Conservation (phyloP, 1,140 invertebrate genomes). For the Drosophila teissieri region DNA sequence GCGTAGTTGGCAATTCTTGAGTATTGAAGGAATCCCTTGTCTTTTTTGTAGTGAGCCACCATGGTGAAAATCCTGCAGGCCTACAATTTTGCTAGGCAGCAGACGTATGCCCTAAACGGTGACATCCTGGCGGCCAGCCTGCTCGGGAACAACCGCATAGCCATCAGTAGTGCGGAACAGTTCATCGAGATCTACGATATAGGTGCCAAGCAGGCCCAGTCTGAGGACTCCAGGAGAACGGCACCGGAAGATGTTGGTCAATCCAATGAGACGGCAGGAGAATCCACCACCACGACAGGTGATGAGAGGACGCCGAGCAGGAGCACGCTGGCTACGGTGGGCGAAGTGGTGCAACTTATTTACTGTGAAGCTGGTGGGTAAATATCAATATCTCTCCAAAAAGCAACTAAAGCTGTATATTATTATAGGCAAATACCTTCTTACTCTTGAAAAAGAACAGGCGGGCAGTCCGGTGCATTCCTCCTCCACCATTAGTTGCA, state of each 20-base stretch:
- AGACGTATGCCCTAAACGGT: slow-evolving; percentile 77
- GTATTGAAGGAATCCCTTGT: slow-evolving; percentile 9
- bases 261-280: slow-evolving; percentile 4
- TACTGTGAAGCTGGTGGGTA: slow-evolving; percentile 76
- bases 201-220: slow-evolving; percentile 59
- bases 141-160: slow-evolving; percentile 76
- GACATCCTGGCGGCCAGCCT: slow-evolving; percentile 77
- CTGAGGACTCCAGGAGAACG: slow-evolving; percentile 18
- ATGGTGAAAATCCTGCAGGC: slow-evolving; percentile 83
- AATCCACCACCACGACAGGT: slow-evolving; percentile 1
- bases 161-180: slow-evolving; percentile 80
- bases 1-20: slow-evolving; percentile 57
- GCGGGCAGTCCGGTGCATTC: slow-evolving; percentile 78
- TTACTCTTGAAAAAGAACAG: slow-evolving; percentile 78
- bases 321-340: slow-evolving; percentile 76
- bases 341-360: slow-evolving; percentile 79
- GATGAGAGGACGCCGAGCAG: slow-evolving; percentile 63
- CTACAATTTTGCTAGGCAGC: slow-evolving; percentile 81
- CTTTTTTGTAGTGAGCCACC: slow-evolving; percentile 42
- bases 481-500: slow-evolving; percentile 78
- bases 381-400: accelerated
- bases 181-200: slow-evolving; percentile 83
- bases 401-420: neutral
- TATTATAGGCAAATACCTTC: slow-evolving; percentile 69
- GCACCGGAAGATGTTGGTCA: slow-evolving; percentile 14